Evolutionary conservation across 2,888 invertebrate species (phyloP).

Genomic region (Congeria kusceri): DNA sequence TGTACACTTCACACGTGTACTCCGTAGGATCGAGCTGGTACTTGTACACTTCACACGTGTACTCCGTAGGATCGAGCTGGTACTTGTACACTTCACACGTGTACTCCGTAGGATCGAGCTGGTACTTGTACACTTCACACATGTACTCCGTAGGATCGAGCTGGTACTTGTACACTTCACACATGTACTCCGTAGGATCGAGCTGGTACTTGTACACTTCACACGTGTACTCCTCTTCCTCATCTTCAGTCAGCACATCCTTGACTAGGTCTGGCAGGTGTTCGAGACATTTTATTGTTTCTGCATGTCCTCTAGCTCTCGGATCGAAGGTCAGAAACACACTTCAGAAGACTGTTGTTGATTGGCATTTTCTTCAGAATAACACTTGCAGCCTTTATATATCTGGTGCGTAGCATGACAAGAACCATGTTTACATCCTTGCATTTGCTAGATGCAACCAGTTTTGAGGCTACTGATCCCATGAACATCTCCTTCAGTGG

Average conservation of each 20-base stretch:
- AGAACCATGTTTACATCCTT: not conserved
- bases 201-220: slow-evolving; percentile 3
- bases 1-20: no score
- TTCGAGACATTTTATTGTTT: slow-evolving; percentile 15
- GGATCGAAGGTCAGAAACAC: slow-evolving; percentile 51
- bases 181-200: not conserved
- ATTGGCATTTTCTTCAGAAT: slow-evolving; percentile 56
- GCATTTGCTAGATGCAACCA: not conserved
- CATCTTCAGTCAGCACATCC: slow-evolving; percentile 36
- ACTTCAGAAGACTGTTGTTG: slow-evolving; percentile 34
- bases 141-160: no score
- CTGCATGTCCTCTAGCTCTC: slow-evolving; percentile 24
- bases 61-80: no score
- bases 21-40: no score
- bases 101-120: no score
- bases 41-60: no score
- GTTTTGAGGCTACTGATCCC: slow-evolving; percentile 8
- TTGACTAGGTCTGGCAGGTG: slow-evolving; percentile 29
- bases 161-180: not conserved
- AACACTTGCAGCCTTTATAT: slow-evolving; percentile 14
- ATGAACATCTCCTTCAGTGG: slow-evolving; percentile 24
- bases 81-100: no score
- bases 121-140: no score
- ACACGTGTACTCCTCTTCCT: not conserved
- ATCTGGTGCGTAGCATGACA: not conserved